Percentiles rank a stretch among this genome's conserved stretches.
Conservation (phyloP, 2,797 vertebrate genomes). For the Myiothlypis coronata region DNA sequence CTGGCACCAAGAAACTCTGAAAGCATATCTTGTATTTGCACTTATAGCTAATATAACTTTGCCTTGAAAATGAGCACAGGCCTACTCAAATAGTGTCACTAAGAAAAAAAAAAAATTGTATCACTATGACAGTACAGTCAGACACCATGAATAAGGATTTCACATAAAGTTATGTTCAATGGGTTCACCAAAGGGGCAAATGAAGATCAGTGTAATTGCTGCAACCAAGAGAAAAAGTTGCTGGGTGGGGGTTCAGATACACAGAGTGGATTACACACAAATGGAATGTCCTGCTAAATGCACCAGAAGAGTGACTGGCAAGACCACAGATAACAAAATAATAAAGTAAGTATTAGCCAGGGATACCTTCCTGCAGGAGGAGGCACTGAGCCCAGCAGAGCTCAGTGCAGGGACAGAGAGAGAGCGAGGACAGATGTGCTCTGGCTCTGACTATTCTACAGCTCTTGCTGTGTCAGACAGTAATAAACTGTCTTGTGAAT, state of each 20-base stretch:
- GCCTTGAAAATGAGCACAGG: not conserved
- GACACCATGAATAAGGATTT: not conserved
- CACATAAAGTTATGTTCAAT: accelerated
- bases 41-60: not conserved
- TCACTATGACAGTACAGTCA: not conserved
- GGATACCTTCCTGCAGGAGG: accelerated
- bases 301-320: not conserved
- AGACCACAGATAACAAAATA: not conserved
- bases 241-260: not conserved
- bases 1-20: not conserved
- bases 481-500: not conserved
- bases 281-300: not conserved
- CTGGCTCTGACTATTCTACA: not conserved
- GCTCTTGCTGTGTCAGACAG: not conserved
- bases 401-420: not conserved
- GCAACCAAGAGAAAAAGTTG: not conserved
- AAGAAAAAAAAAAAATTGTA: not conserved
- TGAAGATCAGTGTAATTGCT: not conserved
- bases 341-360: not conserved
- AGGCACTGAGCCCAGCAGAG: not conserved
- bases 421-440: not conserved
- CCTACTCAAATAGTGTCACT: not conserved
- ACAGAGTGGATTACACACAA: not conserved
- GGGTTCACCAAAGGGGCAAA: not conserved
- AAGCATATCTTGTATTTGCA: accelerated